phyloP scores from a whole-genome alignment of 2,113 vertebrate species.

The Dolichallabes microphthalmus region DNA sequence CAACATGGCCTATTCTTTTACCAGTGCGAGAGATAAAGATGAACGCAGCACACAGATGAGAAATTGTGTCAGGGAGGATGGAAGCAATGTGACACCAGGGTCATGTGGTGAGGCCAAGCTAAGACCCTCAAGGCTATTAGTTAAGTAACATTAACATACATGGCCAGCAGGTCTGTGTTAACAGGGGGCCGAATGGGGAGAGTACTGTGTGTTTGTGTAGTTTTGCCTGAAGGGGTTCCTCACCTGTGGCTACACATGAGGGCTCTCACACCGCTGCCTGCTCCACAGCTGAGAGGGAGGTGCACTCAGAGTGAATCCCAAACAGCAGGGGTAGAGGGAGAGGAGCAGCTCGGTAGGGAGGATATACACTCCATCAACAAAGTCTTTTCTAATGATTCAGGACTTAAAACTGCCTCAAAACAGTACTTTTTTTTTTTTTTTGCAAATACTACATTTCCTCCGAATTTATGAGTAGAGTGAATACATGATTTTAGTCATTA shows the following conservation, averaged over 20 bases:
- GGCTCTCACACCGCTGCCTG: constrained; percentile 55
- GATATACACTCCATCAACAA: not conserved
- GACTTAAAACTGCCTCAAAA: not conserved
- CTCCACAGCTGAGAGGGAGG: constrained; percentile 52
- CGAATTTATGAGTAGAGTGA: not conserved
- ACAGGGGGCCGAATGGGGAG: constrained; percentile 46
- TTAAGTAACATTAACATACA: constrained; percentile 57
- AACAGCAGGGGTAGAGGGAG: constrained; percentile 61
- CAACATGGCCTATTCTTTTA: constrained; percentile 36
- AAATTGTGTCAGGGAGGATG: constrained; percentile 8
- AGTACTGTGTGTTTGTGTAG: constrained; percentile 55
- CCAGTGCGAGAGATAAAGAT: not conserved
- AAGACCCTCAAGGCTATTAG: constrained; percentile 45
- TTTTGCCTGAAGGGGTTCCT: constrained; percentile 60
- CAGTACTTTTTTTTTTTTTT: not conserved
- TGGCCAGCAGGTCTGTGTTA: constrained; percentile 43
- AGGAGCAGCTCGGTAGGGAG: constrained; percentile 25
- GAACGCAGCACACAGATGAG: not conserved
- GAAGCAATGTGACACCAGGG: constrained; percentile 46
- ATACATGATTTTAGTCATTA: not conserved
- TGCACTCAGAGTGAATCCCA: constrained; percentile 59
- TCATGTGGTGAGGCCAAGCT: constrained; percentile 55
- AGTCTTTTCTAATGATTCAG: not conserved
- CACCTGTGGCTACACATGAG: constrained; percentile 56
- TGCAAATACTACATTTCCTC: not conserved